Percentiles rank a stretch among this genome's conserved stretches.
Evolutionary conservation across 2,888 invertebrate species (phyloP).

Genomic region (Drosophila neotestacea): DNA sequence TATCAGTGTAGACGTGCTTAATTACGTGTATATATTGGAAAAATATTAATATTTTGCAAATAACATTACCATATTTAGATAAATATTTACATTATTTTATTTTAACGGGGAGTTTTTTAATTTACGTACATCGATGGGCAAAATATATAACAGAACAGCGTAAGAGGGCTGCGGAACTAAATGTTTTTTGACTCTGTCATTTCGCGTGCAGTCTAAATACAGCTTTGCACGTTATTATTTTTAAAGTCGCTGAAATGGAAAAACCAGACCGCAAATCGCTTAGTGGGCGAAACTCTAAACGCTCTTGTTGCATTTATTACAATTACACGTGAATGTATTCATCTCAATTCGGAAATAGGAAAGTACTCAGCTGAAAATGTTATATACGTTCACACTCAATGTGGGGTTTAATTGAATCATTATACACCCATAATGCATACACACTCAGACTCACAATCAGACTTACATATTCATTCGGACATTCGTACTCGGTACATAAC

Average conservation of each 20-base stretch:
- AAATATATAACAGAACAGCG: too few relatives aligned
- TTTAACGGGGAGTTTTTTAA: too few relatives aligned
- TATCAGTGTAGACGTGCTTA: too few relatives aligned
- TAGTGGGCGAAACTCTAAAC: slow-evolving; percentile 9
- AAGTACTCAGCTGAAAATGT: slow-evolving; percentile 11
- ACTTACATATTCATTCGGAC: slow-evolving; percentile 11
- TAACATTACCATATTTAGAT: too few relatives aligned
- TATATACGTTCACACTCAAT: slow-evolving; percentile 10
- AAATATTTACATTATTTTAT: too few relatives aligned
- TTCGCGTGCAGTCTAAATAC: too few relatives aligned
- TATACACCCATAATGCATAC: slow-evolving; percentile 24
- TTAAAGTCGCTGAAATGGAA: slow-evolving; percentile 17
- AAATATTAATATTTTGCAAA: too few relatives aligned
- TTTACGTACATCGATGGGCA: too few relatives aligned
- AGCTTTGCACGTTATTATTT: not conserved
- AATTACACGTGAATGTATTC: not conserved
- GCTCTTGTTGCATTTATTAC: slow-evolving; percentile 3
- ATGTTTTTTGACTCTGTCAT: too few relatives aligned
- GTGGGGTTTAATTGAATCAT: slow-evolving; percentile 25
- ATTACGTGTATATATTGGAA: too few relatives aligned
- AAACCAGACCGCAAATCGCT: slow-evolving; percentile 13
- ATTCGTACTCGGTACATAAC: slow-evolving; percentile 16
- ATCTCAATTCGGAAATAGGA: slow-evolving; percentile 2
- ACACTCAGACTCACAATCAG: not conserved
- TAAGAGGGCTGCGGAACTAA: too few relatives aligned